Conservation (phyloP, 2,888 invertebrate genomes). For the Drosophila kuntzei region DNA sequence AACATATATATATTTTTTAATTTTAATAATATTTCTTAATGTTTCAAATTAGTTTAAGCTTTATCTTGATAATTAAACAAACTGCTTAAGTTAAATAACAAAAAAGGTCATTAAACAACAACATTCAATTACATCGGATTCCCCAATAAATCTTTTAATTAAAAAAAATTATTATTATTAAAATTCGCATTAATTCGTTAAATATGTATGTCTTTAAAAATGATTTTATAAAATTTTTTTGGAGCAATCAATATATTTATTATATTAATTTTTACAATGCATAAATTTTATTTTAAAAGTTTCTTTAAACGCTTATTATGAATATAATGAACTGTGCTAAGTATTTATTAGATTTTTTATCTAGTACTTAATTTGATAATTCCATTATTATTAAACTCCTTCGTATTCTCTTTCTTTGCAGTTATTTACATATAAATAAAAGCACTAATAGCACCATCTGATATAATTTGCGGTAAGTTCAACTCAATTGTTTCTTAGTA, state of each 20-base stretch:
- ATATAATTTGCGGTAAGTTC: slow-evolving; percentile 32
- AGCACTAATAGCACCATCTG: background rate
- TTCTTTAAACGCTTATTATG: background rate
- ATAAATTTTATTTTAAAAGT: background rate
- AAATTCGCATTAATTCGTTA: too few species aligned
- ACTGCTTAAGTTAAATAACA: too few species aligned
- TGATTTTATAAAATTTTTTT: too few species aligned
- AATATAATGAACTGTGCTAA: background rate
- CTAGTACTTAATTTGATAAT: too few species aligned
- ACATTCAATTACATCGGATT: too few species aligned
- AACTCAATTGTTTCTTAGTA: background rate
- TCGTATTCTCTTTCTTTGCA: slow-evolving; percentile 9
- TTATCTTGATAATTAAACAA: too few species aligned
- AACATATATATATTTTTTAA: too few species aligned
- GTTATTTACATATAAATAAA: background rate
- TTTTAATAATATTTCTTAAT: background rate
- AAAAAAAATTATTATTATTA: background rate
- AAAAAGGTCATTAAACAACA: too few species aligned
- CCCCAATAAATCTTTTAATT: too few species aligned
- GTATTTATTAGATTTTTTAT: too few species aligned
- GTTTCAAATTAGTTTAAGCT: too few species aligned
- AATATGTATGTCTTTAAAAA: too few species aligned
- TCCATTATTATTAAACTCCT: background rate
- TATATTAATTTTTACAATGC: background rate
- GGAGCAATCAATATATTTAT: background rate